Evolutionary conservation across 2,113 vertebrate species (phyloP).

Genomic region (human): GRCh38 chr18:11467001-11467500

Average conservation of each 20-base stretch:
- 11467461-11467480: neutral
- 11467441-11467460: neutral
- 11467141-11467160: conserved; percentile 30
- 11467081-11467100: conserved; percentile 48
- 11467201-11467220: neutral
- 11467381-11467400: neutral
- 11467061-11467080: conserved; percentile 63
- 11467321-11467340: neutral
- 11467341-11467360: neutral
- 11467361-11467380: neutral
- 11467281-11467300: neutral
- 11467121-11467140: conserved; percentile 64
- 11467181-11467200: neutral
- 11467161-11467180: conserved; percentile 10
- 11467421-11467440: neutral
- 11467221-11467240: neutral
- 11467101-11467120: conserved; percentile 56
- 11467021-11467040: conserved; percentile 73
- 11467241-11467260: neutral
- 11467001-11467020: neutral
- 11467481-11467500: neutral
- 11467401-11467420: neutral
- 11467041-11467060: conserved; percentile 74
- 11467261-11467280: neutral
- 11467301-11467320: neutral